phyloP scores from a whole-genome alignment of 2,888 invertebrate genomes.

The Argyresthia albistria region DNA sequence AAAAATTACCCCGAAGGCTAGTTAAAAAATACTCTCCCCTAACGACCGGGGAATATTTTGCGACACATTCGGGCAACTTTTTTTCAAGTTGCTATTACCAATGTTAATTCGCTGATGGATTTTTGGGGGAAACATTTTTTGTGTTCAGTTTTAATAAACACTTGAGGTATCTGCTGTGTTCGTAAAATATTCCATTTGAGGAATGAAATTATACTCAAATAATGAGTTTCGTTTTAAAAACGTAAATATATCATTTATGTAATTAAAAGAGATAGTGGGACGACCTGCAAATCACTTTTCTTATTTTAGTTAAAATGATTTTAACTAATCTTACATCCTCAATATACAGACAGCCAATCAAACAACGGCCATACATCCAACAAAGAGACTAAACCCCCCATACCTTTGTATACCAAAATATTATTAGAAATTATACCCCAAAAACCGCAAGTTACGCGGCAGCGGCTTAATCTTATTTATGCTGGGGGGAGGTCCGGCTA shows the following conservation, averaged over 20 bases:
- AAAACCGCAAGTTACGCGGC: background rate
- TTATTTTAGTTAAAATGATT: too few relatives aligned
- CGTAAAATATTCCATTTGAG: too few relatives aligned
- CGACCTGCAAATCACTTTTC: too few relatives aligned
- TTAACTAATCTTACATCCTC: too few relatives aligned
- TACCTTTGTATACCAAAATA: too few relatives aligned
- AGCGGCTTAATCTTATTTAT: constrained; percentile 64
- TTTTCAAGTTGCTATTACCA: constrained; percentile 26
- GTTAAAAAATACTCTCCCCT: background rate
- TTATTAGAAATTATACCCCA: background rate
- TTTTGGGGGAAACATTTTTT: constrained; percentile 22
- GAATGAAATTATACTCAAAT: too few relatives aligned
- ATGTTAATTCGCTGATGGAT: constrained; percentile 57
- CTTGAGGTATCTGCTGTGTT: background rate
- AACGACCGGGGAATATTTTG: constrained; percentile 4
- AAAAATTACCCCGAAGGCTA: constrained; percentile 18
- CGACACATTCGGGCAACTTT: constrained; percentile 36
- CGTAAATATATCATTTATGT: too few relatives aligned
- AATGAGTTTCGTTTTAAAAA: too few relatives aligned
- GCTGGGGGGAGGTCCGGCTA: constrained; percentile 44
- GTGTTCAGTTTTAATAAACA: background rate
- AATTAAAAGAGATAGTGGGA: too few relatives aligned
- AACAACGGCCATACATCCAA: too few relatives aligned
- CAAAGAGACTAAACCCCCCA: too few relatives aligned
- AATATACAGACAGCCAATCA: too few relatives aligned